These are phyloP conservation scores for Zenarchopterus dispar DNA, from an alignment of 2,797 vertebrate genomes.

Conservation along the genomic window DNA sequence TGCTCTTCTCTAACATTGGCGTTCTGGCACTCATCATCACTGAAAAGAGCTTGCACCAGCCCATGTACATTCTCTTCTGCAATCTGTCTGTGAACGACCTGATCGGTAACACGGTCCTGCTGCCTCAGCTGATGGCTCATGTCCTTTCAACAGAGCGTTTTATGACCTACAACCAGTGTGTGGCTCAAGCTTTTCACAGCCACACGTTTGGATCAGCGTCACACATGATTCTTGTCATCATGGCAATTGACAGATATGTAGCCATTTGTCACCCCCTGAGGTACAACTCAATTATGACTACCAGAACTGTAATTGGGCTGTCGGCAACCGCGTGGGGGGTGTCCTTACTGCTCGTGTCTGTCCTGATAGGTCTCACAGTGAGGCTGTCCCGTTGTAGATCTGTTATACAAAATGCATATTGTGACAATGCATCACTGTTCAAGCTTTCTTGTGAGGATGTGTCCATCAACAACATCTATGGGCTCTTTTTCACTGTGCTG, in stretches of 20 bases:
- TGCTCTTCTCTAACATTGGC: conserved; percentile 67
- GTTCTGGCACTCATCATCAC: conserved; percentile 64
- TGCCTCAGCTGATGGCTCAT: conserved; percentile 83
- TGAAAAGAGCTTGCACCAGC: conserved; percentile 80
- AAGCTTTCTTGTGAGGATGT: conserved; percentile 75
- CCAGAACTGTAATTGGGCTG: conserved; percentile 67
- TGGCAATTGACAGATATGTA: conserved; percentile 86
- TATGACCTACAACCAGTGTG: conserved; percentile 81
- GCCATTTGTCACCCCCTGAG: conserved; percentile 84
- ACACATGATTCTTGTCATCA: conserved; percentile 84
- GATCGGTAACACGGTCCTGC: conserved; percentile 80
- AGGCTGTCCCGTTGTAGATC: conserved; percentile 66
- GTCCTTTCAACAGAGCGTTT: conserved; percentile 78
- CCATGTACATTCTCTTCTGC: conserved; percentile 86
- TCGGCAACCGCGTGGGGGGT: conserved; percentile 64
- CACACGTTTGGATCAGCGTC: conserved; percentile 85
- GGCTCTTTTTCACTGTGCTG: conserved; percentile 70
- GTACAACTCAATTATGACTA: conserved; percentile 77
- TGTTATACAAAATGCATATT: conserved; percentile 62
- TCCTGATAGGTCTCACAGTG: conserved; percentile 68
- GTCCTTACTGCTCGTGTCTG: conserved; percentile 60
- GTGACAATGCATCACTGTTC: conserved; percentile 75
- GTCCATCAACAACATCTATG: conserved; percentile 74
- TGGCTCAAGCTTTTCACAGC: conserved; percentile 85
- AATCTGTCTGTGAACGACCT: conserved; percentile 84